Evolutionary conservation across 2,797 vertebrate species (phyloP).

Genomic region (Pseudocheirus occidentalis): DNA sequence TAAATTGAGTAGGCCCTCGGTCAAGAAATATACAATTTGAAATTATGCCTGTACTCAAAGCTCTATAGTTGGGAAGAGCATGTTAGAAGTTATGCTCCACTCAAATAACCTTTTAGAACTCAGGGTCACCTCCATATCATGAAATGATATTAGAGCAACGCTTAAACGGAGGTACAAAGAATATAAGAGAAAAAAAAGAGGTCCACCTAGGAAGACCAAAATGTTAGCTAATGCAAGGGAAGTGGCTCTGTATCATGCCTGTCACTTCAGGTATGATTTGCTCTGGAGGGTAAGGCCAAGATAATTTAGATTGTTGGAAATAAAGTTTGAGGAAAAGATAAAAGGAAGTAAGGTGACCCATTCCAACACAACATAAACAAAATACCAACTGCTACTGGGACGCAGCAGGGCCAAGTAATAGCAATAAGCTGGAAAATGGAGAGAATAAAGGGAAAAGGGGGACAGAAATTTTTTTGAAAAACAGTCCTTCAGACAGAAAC

Average conservation of each 20-base stretch:
- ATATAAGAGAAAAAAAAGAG: background rate
- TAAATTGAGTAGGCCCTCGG: background rate
- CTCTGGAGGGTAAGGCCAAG: background rate
- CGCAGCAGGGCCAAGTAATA: background rate
- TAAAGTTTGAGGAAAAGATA: background rate
- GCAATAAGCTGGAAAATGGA: background rate
- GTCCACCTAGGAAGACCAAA: background rate
- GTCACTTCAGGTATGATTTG: background rate
- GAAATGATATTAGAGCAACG: background rate
- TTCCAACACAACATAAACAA: background rate
- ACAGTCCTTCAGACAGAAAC: background rate
- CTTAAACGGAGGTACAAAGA: background rate
- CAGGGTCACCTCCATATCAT: background rate
- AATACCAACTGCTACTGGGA: background rate
- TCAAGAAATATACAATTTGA: background rate
- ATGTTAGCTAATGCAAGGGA: background rate
- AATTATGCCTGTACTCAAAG: background rate
- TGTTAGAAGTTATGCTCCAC: background rate
- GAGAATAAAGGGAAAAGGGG: background rate
- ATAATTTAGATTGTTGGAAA: background rate
- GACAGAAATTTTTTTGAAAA: background rate
- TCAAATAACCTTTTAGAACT: background rate
- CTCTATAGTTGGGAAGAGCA: background rate
- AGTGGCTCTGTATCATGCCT: background rate
- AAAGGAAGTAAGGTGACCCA: background rate